Percentiles rank a stretch among this genome's conserved stretches.
phyloP scores from a whole-genome alignment of 1,140 invertebrate species.

The Bombyx mandarina region DNA sequence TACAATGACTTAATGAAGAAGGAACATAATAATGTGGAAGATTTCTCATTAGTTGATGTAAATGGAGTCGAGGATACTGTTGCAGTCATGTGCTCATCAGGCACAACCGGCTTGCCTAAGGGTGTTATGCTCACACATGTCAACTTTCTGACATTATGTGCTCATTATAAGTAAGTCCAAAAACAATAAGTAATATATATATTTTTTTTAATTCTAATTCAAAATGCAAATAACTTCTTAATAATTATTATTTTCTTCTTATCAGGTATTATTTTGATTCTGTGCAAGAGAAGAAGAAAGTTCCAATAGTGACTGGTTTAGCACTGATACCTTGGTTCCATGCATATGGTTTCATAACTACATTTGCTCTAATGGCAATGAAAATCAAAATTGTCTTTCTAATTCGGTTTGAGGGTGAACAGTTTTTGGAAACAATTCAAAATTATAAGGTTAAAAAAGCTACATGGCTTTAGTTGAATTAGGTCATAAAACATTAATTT shows the following conservation, averaged over 20 bases:
- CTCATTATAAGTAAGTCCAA: conserved; percentile 68
- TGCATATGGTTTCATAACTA: conserved; percentile 73
- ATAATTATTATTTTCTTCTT: conserved; percentile 8
- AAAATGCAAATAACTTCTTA: not conserved
- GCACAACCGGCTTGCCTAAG: conserved; percentile 82
- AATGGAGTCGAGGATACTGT: conserved; percentile 46
- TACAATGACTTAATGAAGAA: conserved; percentile 48
- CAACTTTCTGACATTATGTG: conserved; percentile 70
- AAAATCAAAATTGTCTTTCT: conserved; percentile 74
- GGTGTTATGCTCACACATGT: conserved; percentile 87
- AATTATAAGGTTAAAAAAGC: conserved; percentile 54
- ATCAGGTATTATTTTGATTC: conserved; percentile 45
- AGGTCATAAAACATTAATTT: not conserved
- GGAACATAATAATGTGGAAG: conserved; percentile 33
- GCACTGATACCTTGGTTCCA: conserved; percentile 78
- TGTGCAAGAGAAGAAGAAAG: conserved; percentile 34
- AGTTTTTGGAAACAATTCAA: conserved; percentile 77
- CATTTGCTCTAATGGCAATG: conserved; percentile 61
- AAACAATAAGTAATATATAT: not conserved
- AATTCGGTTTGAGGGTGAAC: conserved; percentile 76
- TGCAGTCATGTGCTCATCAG: conserved; percentile 62
- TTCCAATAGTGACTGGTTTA: conserved; percentile 43
- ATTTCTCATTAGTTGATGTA: conserved; percentile 47
- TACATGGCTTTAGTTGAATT: too few relatives aligned
- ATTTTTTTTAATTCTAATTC: not conserved